phyloP scores from a whole-genome alignment of 2,888 invertebrate genomes.

The Chromoteleia sp. region DNA sequence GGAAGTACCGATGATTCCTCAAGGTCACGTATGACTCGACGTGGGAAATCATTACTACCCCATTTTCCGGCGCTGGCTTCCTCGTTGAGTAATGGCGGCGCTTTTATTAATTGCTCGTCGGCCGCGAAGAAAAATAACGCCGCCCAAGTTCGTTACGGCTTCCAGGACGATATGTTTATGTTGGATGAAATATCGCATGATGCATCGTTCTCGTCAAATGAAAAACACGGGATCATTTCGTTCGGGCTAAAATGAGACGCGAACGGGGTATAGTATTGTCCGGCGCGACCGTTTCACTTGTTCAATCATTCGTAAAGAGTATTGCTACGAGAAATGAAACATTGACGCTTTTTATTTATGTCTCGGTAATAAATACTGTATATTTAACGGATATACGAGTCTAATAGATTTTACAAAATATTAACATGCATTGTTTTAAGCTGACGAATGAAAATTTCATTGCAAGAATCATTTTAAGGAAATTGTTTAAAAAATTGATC shows the following conservation, averaged over 20 bases:
- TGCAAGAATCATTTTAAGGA: too few relatives aligned
- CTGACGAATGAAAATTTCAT: too few relatives aligned
- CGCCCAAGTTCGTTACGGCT: conserved; percentile 18
- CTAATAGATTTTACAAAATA: too few relatives aligned
- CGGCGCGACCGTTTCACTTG: not conserved
- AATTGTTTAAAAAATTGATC: too few relatives aligned
- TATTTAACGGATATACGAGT: too few relatives aligned
- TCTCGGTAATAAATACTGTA: too few relatives aligned
- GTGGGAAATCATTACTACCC: conserved; percentile 16
- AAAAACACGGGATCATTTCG: conserved; percentile 40
- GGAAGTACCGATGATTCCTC: conserved; percentile 22
- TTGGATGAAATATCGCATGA: conserved; percentile 48
- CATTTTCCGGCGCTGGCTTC: conserved; percentile 1
- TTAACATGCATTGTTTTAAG: too few relatives aligned
- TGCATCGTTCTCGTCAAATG: conserved; percentile 48
- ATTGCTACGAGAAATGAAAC: too few relatives aligned
- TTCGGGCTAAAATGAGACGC: conserved; percentile 8
- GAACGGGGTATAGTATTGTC: not conserved
- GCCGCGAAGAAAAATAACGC: conserved; percentile 40
- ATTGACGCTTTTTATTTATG: too few relatives aligned
- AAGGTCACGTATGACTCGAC: conserved; percentile 32
- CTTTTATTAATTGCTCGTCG: conserved; percentile 54
- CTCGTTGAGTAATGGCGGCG: conserved; percentile 35
- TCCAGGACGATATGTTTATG: conserved; percentile 34
- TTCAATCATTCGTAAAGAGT: conserved; percentile 10